A percentile compares a stretch with the other conserved stretches of the same genome.
Evolutionary conservation across 2,888 invertebrate genomes (phyloP).

Genomic region (Clepsis dumicolana): DNA sequence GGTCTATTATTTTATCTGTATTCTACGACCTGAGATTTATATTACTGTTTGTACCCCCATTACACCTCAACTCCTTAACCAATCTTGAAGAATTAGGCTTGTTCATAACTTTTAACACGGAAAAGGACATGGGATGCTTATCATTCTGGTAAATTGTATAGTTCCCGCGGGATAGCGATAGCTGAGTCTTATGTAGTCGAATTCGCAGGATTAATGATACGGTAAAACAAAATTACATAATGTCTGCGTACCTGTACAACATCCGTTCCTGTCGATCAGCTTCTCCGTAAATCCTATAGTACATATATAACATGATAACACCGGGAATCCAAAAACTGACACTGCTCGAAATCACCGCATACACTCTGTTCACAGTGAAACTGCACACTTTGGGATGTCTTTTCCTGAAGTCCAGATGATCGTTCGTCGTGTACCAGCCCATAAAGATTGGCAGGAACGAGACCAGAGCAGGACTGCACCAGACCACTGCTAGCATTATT

Average conservation of each 20-base stretch:
- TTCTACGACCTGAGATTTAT: too few species aligned
- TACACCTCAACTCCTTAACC: too few species aligned
- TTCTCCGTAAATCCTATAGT: constrained; percentile 94
- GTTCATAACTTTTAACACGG: too few species aligned
- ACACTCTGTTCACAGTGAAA: constrained; percentile 94
- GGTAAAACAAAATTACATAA: neutral
- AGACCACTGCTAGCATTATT: constrained; percentile 94
- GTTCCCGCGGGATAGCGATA: too few species aligned
- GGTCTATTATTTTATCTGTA: too few species aligned
- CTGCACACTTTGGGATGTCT: constrained; percentile 91
- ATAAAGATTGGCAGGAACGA: constrained; percentile 98
- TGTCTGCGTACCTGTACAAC: constrained; percentile 90
- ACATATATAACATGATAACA: constrained; percentile 97
- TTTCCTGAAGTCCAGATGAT: constrained; percentile 90
- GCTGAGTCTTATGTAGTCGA: too few species aligned
- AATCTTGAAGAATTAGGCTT: too few species aligned
- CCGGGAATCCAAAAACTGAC: constrained; percentile 98
- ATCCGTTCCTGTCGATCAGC: constrained; percentile 94
- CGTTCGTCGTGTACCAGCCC: constrained; percentile 96
- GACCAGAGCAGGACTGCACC: constrained; percentile 96
- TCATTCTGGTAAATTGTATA: too few species aligned
- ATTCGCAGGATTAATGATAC: too few species aligned
- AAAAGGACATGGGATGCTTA: too few species aligned
- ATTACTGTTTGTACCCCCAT: too few species aligned
- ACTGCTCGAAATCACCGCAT: constrained; percentile 95